Evolutionary conservation across 2,113 vertebrate genomes (phyloP).

Genomic region (Channa maculata): DNA sequence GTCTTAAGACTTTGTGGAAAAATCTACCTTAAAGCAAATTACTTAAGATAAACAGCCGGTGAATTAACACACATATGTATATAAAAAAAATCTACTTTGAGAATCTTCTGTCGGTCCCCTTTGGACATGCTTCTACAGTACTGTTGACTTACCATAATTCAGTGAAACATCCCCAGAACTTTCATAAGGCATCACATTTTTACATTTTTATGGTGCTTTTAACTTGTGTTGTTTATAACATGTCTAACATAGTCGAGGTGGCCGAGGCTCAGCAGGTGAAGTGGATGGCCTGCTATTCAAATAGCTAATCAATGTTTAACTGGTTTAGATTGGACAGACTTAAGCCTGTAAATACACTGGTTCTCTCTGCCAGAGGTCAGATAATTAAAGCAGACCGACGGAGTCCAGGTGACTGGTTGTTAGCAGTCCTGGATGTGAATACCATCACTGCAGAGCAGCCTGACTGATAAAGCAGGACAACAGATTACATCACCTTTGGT

Average conservation of each 20-base stretch:
- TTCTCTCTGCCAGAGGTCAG: conserved; percentile 33
- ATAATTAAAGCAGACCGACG: conserved; percentile 25
- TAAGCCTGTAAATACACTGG: conserved; percentile 20
- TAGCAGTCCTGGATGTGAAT: background rate
- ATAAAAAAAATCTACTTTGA: no score
- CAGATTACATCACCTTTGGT: background rate
- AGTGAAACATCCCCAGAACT: background rate
- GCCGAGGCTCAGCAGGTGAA: background rate
- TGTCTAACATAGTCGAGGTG: no score
- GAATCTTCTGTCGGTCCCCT: no score
- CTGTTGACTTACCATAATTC: background rate
- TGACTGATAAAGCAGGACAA: background rate
- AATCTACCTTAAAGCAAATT: conserved; percentile 18
- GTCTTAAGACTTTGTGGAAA: conserved; percentile 1
- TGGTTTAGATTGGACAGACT: conserved; percentile 24
- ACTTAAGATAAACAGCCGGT: background rate
- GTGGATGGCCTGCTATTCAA: background rate
- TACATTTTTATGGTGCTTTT: background rate
- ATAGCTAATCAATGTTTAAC: conserved; percentile 30
- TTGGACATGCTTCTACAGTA: no score
- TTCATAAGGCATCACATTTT: background rate
- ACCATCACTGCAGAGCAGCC: background rate
- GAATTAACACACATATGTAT: background rate
- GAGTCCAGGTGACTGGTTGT: conserved; percentile 31
- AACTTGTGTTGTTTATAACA: background rate